A percentile compares a stretch with the other conserved stretches of the same genome.
phyloP scores from a whole-genome alignment of 2,888 invertebrate species.

The Oligia fasciuncula region DNA sequence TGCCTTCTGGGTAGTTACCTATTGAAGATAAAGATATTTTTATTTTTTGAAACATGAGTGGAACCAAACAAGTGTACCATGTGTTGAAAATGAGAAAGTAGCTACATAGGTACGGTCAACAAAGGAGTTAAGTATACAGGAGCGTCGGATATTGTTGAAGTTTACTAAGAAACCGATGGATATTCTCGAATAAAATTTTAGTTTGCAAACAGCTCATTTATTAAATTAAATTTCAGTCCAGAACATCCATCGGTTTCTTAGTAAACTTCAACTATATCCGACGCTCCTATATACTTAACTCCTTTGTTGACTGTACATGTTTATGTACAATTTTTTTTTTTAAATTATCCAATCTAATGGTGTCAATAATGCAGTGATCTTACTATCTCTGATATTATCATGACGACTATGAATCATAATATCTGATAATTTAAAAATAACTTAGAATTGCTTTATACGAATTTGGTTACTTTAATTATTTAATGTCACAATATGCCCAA shows the following conservation, averaged over 20 bases:
- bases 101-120: too few species aligned
- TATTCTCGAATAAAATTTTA: too few species aligned
- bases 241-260: too few species aligned
- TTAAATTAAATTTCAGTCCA: too few species aligned
- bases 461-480: neutral
- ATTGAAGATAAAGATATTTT: neutral
- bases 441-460: neutral
- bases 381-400: neutral
- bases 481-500: neutral
- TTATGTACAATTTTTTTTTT: neutral
- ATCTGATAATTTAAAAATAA: neutral
- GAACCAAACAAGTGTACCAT: neutral
- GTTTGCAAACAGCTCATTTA: too few species aligned
- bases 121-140: too few species aligned
- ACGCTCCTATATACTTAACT: too few species aligned
- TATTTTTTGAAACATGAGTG: neutral
- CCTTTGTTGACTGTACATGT: too few species aligned
- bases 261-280: too few species aligned
- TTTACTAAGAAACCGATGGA: too few species aligned
- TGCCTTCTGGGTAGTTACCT: neutral
- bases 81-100: neutral
- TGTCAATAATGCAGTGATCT: neutral
- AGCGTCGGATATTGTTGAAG: too few species aligned
- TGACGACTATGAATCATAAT: neutral
- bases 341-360: too few species aligned